A percentile compares a stretch with the other conserved stretches of the same genome.
Conservation (phyloP, 2,888 invertebrate genomes). For the Bursaphelenchus okinawaensis region DNA sequence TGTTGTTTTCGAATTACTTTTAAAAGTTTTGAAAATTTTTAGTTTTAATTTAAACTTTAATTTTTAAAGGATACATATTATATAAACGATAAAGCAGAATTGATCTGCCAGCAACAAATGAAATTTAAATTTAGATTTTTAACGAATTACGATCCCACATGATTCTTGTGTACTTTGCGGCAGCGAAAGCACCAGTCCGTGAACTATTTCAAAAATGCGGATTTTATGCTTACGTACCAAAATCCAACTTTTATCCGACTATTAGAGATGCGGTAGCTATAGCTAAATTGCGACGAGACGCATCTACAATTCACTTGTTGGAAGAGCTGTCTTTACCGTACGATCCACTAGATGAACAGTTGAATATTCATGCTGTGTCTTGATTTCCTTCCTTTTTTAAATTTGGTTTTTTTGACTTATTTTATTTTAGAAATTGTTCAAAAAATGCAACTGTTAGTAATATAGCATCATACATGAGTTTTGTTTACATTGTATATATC, state of each 20-base stretch:
- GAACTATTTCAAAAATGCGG: conserved; percentile 51
- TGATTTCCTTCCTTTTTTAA: too few relatives aligned
- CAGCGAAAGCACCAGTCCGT: conserved; percentile 54
- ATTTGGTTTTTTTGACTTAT: too few relatives aligned
- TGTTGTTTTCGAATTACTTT: too few relatives aligned
- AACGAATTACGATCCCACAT: conserved; percentile 29
- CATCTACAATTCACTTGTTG: conserved; percentile 7
- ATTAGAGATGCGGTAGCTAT: conserved; percentile 54
- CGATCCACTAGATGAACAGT: conserved; percentile 7
- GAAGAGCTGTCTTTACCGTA: conserved; percentile 9
- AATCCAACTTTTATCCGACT: conserved; percentile 55
- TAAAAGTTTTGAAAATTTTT: too few relatives aligned
- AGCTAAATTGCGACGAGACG: conserved; percentile 36
- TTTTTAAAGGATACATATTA: too few relatives aligned
- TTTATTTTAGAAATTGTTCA: too few relatives aligned
- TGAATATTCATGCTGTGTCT: conserved; percentile 1
- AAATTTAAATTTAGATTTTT: conserved; percentile 29
- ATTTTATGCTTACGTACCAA: conserved; percentile 49
- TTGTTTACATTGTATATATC: too few relatives aligned
- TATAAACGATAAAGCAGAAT: too few relatives aligned
- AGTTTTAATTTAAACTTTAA: too few relatives aligned
- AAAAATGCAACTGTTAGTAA: too few relatives aligned
- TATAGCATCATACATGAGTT: too few relatives aligned
- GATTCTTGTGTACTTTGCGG: conserved; percentile 55
- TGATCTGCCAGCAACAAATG: too few relatives aligned